Conservation (phyloP, 2,888 invertebrate species). For the Crossocerus cetratus region DNA sequence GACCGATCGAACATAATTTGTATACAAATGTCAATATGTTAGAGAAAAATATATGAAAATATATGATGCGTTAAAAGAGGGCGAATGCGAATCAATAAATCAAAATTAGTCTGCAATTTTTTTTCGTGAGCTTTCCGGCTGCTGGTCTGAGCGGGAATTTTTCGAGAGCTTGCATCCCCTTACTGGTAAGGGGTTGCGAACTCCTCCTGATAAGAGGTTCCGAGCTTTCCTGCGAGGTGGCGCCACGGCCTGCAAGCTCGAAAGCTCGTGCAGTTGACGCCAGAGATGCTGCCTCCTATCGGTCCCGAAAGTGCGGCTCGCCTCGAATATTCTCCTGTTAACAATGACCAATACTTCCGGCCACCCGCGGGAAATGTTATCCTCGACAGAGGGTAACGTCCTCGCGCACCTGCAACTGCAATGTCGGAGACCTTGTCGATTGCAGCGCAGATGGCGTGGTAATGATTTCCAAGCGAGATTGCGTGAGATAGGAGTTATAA, state of each 20-base stretch:
- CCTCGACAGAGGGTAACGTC: slow-evolving; percentile 35
- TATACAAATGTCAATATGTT: no score
- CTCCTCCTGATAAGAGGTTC: slow-evolving; percentile 57
- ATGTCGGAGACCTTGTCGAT: slow-evolving; percentile 19
- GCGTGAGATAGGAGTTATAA: no score
- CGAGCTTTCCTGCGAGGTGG: slow-evolving; percentile 63
- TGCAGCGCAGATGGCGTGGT: slow-evolving; percentile 17
- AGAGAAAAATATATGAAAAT: no score
- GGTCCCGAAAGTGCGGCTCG: slow-evolving; percentile 54
- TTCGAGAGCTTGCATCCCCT: slow-evolving; percentile 4
- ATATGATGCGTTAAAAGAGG: no score
- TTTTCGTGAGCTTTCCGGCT: no score
- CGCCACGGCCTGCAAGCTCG: slow-evolving; percentile 58
- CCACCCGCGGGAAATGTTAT: slow-evolving; percentile 59
- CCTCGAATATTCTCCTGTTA: slow-evolving; percentile 53
- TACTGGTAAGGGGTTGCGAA: slow-evolving; percentile 33
- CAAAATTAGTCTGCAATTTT: no score
- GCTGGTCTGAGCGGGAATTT: no score
- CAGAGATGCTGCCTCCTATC: slow-evolving; percentile 67
- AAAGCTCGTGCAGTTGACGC: slow-evolving; percentile 50
- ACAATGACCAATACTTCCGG: slow-evolving; percentile 68
- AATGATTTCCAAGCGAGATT: no score
- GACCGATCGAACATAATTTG: no score
- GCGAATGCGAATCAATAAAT: no score
- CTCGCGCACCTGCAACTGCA: slow-evolving; percentile 10